Conservation (phyloP, 2,888 invertebrate species). For the Agrilus cyanescens region DNA sequence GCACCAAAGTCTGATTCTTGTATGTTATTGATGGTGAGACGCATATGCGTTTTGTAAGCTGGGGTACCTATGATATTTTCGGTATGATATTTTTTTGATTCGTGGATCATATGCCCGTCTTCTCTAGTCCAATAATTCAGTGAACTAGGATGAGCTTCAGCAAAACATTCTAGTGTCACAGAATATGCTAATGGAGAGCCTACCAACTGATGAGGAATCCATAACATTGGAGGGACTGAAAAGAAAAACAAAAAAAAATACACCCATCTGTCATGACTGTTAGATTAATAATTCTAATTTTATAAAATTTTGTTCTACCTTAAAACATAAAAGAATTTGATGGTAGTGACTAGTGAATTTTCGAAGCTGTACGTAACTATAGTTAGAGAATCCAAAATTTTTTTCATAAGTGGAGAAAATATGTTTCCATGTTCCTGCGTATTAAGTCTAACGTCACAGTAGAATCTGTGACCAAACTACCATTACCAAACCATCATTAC, state of each 20-base stretch:
- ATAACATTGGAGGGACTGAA: conserved; percentile 83
- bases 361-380: no score
- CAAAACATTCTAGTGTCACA: conserved; percentile 77
- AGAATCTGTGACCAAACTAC: no score
- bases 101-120: conserved; percentile 81
- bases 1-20: conserved; percentile 72
- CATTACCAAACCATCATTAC: no score
- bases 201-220: conserved; percentile 83
- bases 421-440: no score
- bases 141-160: conserved; percentile 84
- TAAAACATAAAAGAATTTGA: no score
- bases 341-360: no score
- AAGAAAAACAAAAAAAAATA: conserved; percentile 16
- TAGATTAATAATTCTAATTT: no score
- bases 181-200: conserved; percentile 74
- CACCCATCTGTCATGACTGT: no score
- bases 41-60: conserved; percentile 80
- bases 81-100: conserved; percentile 68
- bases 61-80: conserved; percentile 59
- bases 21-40: conserved; percentile 66
- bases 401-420: no score
- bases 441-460: no score
- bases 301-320: no score
- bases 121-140: conserved; percentile 84
- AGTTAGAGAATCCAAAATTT: no score